Evolutionary conservation across 2,888 invertebrate genomes (phyloP).

Genomic region (Crepidodera aurea): DNA sequence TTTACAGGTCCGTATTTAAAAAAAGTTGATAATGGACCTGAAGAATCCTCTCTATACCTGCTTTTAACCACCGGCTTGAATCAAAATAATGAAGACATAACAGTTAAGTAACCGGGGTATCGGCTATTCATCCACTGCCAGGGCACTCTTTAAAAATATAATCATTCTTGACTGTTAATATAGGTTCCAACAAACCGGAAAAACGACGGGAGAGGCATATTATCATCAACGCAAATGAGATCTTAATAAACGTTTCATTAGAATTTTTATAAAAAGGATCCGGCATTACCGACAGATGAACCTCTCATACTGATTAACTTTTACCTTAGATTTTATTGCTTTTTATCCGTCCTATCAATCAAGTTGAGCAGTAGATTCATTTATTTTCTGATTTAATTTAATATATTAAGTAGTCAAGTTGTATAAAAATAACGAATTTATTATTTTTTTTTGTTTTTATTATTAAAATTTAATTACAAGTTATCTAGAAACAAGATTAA

Average conservation of each 20-base stretch:
- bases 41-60: no score
- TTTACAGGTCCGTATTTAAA: no score
- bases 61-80: no score
- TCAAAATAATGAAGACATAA: no score
- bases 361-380: not conserved
- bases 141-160: not conserved
- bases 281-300: not conserved
- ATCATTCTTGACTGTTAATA: not conserved
- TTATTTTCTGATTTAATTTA: no score
- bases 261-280: not conserved
- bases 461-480: no score
- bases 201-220: conserved; percentile 1
- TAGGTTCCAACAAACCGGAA: conserved; percentile 2
- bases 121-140: not conserved
- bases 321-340: not conserved
- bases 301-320: not conserved
- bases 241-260: not conserved
- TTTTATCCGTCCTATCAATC: conserved; percentile 5
- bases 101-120: no score
- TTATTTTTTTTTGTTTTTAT: no score
- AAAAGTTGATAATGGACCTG: no score
- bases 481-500: no score
- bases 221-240: conserved; percentile 2
- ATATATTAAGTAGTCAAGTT: no score
- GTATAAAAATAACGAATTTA: no score